These are phyloP conservation scores for Oppia nitens DNA, from an alignment of 1,140 invertebrate genomes.

Conservation along the genomic window DNA sequence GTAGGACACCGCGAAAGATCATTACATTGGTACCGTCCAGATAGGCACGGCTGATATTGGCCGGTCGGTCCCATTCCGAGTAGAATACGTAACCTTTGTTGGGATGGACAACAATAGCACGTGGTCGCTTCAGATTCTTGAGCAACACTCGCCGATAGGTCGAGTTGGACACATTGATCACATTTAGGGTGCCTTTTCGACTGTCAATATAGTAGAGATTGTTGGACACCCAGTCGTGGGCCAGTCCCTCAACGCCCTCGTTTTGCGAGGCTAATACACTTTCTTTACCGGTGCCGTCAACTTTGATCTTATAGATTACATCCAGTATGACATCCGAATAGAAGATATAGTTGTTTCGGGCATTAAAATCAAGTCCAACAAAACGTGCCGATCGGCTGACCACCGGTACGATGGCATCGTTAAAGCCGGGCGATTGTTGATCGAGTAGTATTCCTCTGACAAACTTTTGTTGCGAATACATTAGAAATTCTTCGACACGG, in stretches of 20 bases:
- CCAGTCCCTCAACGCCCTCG: constrained; percentile 89
- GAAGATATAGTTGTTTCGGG: constrained; percentile 76
- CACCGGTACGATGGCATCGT: constrained; percentile 64
- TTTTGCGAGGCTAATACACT: constrained; percentile 89
- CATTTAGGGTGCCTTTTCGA: constrained; percentile 82
- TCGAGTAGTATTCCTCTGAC: constrained; percentile 85
- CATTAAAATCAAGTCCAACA: constrained; percentile 92
- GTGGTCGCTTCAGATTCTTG: constrained; percentile 70
- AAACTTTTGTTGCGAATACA: constrained; percentile 93
- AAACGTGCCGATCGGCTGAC: constrained; percentile 78
- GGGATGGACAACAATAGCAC: constrained; percentile 90
- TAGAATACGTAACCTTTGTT: constrained; percentile 81
- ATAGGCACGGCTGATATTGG: constrained; percentile 77
- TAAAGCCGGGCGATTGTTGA: constrained; percentile 72
- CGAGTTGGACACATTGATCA: constrained; percentile 67
- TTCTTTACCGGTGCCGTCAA: constrained; percentile 70
- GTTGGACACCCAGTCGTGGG: constrained; percentile 91
- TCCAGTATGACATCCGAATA: constrained; percentile 94
- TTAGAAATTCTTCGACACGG: constrained; percentile 69
- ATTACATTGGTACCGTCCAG: constrained; percentile 67
- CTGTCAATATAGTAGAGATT: constrained; percentile 97
- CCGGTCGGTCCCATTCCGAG: constrained; percentile 88
- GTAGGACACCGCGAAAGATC: constrained; percentile 75
- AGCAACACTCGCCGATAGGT: constrained; percentile 64
- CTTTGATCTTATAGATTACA: constrained; percentile 78